These are phyloP conservation scores for Fulica atra DNA, from an alignment of 2,113 vertebrate species.

Conservation along the genomic window DNA sequence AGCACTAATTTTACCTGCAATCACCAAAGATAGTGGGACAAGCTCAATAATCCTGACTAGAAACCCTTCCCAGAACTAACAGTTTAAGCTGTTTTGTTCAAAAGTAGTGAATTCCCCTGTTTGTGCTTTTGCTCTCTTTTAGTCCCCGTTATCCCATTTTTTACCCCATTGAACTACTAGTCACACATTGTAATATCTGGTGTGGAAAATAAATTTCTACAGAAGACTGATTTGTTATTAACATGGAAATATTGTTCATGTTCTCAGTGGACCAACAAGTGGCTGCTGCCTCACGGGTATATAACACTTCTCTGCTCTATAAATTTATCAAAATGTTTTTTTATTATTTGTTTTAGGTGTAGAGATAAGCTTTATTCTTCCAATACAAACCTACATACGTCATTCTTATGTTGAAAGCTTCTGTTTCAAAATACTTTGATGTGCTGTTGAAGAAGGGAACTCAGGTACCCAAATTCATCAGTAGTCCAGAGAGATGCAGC, in stretches of 20 bases:
- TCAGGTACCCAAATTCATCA: neutral
- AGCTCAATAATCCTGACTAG: neutral
- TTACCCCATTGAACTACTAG: neutral
- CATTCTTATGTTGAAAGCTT: neutral
- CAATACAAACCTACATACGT: neutral
- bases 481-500: neutral
- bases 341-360: neutral
- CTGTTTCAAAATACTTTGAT: neutral
- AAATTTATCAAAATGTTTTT: neutral
- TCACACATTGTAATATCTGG: neutral
- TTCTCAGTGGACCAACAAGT: conserved; percentile 4
- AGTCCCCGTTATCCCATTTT: neutral
- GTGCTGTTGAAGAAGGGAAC: neutral
- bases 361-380: neutral
- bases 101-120: neutral
- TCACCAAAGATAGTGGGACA: neutral
- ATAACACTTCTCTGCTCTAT: neutral
- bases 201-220: neutral
- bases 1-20: neutral
- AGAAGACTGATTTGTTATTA: neutral
- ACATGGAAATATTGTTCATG: neutral
- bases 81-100: neutral
- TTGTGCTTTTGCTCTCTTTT: neutral
- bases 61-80: neutral
- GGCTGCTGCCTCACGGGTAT: neutral